Evolutionary conservation across 2,888 invertebrate species (phyloP), one percentile per base, ranked within the genome.

Genomic region (Andrena praecox): DNA sequence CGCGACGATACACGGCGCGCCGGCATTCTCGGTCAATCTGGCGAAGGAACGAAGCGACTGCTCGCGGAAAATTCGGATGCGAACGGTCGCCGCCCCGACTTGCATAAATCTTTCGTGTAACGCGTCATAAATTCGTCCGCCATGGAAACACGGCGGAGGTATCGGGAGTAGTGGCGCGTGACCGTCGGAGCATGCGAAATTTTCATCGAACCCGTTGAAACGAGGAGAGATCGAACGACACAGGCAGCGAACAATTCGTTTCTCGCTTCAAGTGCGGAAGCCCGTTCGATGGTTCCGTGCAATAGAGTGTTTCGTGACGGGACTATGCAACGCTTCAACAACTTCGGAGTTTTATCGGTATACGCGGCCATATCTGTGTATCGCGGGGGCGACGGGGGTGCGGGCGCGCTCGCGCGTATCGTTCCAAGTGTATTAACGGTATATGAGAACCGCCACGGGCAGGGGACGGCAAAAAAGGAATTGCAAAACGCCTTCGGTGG

Each of bases 181-280:
- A 33, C 33, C 20, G 42, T 77, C 27, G 48, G 64, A 54, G 60
- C 76, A 77, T 79, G 77, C 56, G 33, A 59, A 74, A 84, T 80
- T 85, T 80, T 77, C 83, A 80, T 76, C 63, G 64, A 67, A 76
- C 76, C 73, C 50, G 69, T 16, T 70, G 35, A 42, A 73, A 42
- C 60, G 74, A 48, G 29, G 62, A 52, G 62, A 52, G 24, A 71
- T 62, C 70, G 62, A 73, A 42, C 63, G 69, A 56, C 62, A 62
- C 54, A 62, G 64, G 31, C 72, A 33, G 27, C 70, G 76, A 59
- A 72, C 82, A 76, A 87, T 85, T 85, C 69, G 56, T 76, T 76
- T 62, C 77, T 70, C 72, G 56, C 73, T 82, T 69, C 67, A 59
- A 74, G 74, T 54, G 66, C 52, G 66, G 8, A 64, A 62, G 24